Conservation (phyloP, 2,113 vertebrate genomes). For the Aldabrachelys gigantea region DNA sequence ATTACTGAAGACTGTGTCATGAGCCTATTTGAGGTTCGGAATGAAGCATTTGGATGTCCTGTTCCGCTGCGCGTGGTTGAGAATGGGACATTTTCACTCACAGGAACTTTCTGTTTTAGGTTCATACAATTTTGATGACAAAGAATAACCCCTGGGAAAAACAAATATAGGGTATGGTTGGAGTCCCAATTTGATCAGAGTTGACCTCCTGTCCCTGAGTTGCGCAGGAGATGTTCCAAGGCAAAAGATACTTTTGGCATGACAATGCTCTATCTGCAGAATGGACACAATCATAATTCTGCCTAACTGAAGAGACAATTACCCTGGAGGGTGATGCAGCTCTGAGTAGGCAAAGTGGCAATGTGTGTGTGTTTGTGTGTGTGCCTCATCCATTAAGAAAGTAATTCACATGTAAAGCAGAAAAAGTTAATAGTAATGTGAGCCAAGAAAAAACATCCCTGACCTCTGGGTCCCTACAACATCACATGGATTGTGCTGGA, state of each 20-base stretch:
- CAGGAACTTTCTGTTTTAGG: background rate
- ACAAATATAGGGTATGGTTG: background rate
- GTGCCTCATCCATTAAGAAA: background rate
- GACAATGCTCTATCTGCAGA: background rate
- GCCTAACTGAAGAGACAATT: background rate
- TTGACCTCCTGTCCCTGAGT: background rate
- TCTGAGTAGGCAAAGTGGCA: background rate
- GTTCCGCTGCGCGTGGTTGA: background rate
- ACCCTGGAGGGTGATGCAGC: background rate
- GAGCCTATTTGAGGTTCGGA: background rate
- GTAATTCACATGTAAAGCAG: background rate
- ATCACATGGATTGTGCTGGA: background rate
- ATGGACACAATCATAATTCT: conserved; percentile 18
- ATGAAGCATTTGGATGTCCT: background rate
- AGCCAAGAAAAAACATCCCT: background rate
- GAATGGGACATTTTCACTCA: background rate
- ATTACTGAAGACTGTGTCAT: background rate
- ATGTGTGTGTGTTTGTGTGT: background rate
- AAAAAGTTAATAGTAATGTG: background rate
- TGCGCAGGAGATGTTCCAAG: background rate
- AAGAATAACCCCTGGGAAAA: background rate
- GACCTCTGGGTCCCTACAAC: background rate
- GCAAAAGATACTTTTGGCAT: background rate
- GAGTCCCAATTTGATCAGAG: background rate
- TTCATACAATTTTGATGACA: background rate